These are phyloP conservation scores for Trichoplusia ni DNA, from an alignment of 1,140 invertebrate species.

Conservation along the genomic window DNA sequence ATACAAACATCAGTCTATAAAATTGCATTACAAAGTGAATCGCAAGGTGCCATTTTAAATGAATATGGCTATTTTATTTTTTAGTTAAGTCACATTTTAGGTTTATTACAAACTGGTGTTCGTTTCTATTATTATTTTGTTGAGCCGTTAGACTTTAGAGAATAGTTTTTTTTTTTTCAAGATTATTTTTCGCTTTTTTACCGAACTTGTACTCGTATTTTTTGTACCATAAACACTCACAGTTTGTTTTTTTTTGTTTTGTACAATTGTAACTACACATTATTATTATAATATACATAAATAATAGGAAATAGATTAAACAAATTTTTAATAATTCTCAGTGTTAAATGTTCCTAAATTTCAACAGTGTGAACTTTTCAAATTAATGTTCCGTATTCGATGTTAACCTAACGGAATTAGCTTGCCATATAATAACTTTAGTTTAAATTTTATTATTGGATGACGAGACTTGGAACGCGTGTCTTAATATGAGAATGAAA, in stretches of 20 bases:
- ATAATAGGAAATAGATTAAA: constrained; percentile 74
- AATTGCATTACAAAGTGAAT: constrained; percentile 56
- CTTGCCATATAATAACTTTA: constrained; percentile 66
- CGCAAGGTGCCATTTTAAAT: constrained; percentile 75
- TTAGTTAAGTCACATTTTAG: constrained; percentile 69
- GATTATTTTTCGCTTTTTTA: constrained; percentile 35
- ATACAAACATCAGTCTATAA: constrained; percentile 17
- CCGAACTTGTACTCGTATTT: constrained; percentile 42
- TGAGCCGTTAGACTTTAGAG: constrained; percentile 41
- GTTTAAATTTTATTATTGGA: constrained; percentile 50
- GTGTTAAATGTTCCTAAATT: constrained; percentile 81
- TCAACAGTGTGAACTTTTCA: constrained; percentile 73
- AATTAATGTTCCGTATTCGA: constrained; percentile 53
- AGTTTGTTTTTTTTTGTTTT: constrained; percentile 52
- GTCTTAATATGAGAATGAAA: not conserved
- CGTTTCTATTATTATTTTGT: constrained; percentile 63
- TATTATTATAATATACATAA: constrained; percentile 49
- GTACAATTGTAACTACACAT: constrained; percentile 49
- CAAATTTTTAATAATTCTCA: constrained; percentile 74
- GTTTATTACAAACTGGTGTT: constrained; percentile 72
- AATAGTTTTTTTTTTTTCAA: constrained; percentile 38
- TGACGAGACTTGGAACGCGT: constrained; percentile 31
- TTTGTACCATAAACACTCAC: constrained; percentile 50
- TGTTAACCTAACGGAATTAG: constrained; percentile 53
- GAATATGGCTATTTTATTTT: constrained; percentile 73